Conservation (phyloP, 2,797 vertebrate species). For the Semaprochilodus insignis region DNA sequence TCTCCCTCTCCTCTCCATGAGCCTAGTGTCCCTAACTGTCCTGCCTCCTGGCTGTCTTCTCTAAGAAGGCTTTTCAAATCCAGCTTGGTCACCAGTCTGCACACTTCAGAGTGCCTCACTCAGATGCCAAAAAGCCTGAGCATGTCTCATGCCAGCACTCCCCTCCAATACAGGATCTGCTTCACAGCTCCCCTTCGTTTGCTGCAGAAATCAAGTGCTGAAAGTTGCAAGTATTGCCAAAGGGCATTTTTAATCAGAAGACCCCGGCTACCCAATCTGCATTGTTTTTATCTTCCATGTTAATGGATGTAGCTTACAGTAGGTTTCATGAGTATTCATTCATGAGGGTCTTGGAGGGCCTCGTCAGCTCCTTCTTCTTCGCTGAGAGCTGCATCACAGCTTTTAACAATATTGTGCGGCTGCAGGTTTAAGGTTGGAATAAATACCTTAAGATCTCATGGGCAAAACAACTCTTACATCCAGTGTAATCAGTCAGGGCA, state of each 20-base stretch:
- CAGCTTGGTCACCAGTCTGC: slow-evolving; percentile 45
- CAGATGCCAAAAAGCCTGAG: slow-evolving; percentile 45
- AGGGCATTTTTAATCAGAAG: slow-evolving; percentile 60
- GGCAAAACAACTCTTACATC: background rate
- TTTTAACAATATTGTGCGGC: slow-evolving; percentile 52
- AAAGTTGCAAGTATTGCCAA: slow-evolving; percentile 50
- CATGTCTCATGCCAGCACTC: slow-evolving; percentile 32
- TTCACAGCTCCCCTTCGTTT: slow-evolving; percentile 23
- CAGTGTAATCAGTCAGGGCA: background rate
- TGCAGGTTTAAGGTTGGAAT: slow-evolving; percentile 24
- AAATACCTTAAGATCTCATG: slow-evolving; percentile 13
- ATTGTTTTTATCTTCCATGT: slow-evolving; percentile 54
- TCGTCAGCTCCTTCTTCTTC: slow-evolving; percentile 47
- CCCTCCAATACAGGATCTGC: slow-evolving; percentile 26
- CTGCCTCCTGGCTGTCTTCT: slow-evolving; percentile 10
- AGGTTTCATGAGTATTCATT: slow-evolving; percentile 44
- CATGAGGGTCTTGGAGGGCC: slow-evolving; percentile 41
- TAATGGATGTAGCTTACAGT: slow-evolving; percentile 37
- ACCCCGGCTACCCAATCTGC: slow-evolving; percentile 27
- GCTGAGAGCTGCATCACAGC: slow-evolving; percentile 43
- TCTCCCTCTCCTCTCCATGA: background rate
- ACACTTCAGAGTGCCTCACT: slow-evolving; percentile 42
- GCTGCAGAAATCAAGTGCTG: slow-evolving; percentile 53
- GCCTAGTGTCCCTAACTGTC: slow-evolving; percentile 1
- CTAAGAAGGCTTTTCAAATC: slow-evolving; percentile 26